Evolutionary conservation across 2,888 invertebrate species (phyloP), one percentile per base, ranked within the genome.

Genomic region (Xestia rhomboidea): DNA sequence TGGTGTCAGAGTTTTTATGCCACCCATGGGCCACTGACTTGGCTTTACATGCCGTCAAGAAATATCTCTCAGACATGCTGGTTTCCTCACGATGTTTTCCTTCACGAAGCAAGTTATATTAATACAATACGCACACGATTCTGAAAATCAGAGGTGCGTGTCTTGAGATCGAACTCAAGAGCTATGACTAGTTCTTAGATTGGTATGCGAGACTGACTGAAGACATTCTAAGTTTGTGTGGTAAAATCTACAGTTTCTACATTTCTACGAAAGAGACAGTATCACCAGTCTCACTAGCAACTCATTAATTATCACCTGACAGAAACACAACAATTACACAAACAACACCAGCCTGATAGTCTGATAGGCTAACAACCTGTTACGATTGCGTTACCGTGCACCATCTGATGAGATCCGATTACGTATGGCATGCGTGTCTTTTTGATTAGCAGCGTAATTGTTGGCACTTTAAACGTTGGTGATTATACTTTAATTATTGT

Each of bases 401-500:
- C 57, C n/a, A 75, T 54, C 49, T 64, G 76, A 79, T 76, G 68
- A 67, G 67, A 54, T 67, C 46, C 13, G 70, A 87, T 85, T 78
- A 81, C 76, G 63, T 68, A 15, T 57, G 49, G 78, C 73, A 63
- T 86, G 87, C 71, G 66, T 71, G 79, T 74, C 38, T 51, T 27
- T 44, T 13, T 68, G 41, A 73, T 79, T 38, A 64, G 13, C 70
- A 60, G 15, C 21, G 3, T 71, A 78, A 85, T 85, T 85, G 75
- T 76, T 64, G 60, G 60, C 75, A 67, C 62, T 83, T 66, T 54
- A 67, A 66, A 24, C 38, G 68, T 64, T 57, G 11, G 24, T 2
- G 3, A 64, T 74, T 77, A 75, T 38, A 73, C 6, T 76, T 76
- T 44, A 78, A 83, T 82, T 76, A 74, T 70, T 73, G 77, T 80